Evolutionary conservation across 2,113 vertebrate species (phyloP).

Genomic region (Gymnobelideus leadbeateri): DNA sequence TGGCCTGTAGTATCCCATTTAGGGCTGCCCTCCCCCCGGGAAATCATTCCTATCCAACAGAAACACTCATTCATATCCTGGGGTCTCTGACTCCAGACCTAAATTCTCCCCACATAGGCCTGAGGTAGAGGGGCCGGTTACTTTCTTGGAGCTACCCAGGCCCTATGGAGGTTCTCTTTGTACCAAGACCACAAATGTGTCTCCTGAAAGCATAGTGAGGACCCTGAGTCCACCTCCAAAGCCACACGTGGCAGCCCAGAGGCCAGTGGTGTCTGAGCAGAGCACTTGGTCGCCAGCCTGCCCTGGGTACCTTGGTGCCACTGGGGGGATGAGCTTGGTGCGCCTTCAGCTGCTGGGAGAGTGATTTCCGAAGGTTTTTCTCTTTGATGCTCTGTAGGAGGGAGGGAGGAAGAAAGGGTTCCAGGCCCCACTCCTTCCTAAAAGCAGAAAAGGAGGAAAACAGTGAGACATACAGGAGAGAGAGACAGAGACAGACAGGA

Average conservation of each 20-base stretch:
- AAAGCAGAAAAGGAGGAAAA: conserved; percentile 59
- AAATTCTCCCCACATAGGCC: neutral
- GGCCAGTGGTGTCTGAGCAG: neutral
- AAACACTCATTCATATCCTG: neutral
- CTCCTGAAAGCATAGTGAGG: no score
- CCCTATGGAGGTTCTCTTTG: neutral
- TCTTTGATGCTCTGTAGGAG: conserved; percentile 95
- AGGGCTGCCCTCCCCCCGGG: neutral
- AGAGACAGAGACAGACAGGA: conserved; percentile 36
- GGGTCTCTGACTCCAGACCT: neutral
- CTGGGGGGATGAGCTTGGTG: conserved; percentile 95
- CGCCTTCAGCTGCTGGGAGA: conserved; percentile 96
- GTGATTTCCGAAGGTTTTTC: conserved; percentile 96
- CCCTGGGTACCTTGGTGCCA: conserved; percentile 91
- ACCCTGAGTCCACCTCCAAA: neutral
- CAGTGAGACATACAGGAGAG: conserved; percentile 27
- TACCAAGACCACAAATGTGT: neutral
- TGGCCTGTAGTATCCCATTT: neutral
- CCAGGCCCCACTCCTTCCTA: conserved; percentile 99
- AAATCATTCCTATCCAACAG: neutral
- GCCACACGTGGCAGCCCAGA: neutral
- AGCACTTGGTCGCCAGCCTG: neutral
- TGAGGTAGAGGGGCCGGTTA: neutral
- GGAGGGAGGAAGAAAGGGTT: conserved; percentile 96
- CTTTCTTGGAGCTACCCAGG: neutral